Evolutionary conservation across 1,140 invertebrate genomes (phyloP).

Genomic region (Halictus rubicundus): DNA sequence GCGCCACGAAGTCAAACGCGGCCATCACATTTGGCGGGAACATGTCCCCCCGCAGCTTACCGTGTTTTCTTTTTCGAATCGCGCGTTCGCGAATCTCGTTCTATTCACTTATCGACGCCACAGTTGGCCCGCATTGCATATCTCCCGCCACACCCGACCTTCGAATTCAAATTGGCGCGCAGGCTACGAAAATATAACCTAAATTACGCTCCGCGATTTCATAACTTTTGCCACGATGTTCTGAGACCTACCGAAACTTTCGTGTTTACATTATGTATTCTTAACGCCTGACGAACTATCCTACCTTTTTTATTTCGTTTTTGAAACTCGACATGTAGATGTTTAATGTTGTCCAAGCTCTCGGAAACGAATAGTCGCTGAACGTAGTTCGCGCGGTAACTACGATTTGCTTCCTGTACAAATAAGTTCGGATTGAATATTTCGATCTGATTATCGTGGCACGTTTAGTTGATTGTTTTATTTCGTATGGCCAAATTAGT

Average conservation of each 20-base stretch:
- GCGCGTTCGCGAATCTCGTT: background rate
- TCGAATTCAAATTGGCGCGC: constrained; percentile 79
- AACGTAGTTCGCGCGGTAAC: constrained; percentile 10
- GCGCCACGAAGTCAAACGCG: constrained; percentile 51
- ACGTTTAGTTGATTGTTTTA: background rate
- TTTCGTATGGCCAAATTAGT: background rate
- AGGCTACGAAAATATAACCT: constrained; percentile 74
- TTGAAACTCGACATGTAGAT: background rate
- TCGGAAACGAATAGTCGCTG: background rate
- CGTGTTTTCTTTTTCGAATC: background rate
- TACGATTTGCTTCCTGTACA: background rate
- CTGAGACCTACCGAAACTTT: background rate
- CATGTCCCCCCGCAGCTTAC: background rate
- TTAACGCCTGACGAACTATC: background rate
- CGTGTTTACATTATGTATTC: constrained; percentile 16
- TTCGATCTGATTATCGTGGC: background rate
- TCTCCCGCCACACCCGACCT: constrained; percentile 74
- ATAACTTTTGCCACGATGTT: constrained; percentile 18
- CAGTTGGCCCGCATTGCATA: constrained; percentile 15
- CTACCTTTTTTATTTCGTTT: background rate
- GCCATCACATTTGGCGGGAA: constrained; percentile 64
- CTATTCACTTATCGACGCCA: constrained; percentile 29
- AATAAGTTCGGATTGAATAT: background rate
- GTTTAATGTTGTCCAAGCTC: background rate
- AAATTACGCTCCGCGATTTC: constrained; percentile 46